Evolutionary conservation across 1,140 invertebrate species (phyloP).

Genomic region (Pogonus chalceus): DNA sequence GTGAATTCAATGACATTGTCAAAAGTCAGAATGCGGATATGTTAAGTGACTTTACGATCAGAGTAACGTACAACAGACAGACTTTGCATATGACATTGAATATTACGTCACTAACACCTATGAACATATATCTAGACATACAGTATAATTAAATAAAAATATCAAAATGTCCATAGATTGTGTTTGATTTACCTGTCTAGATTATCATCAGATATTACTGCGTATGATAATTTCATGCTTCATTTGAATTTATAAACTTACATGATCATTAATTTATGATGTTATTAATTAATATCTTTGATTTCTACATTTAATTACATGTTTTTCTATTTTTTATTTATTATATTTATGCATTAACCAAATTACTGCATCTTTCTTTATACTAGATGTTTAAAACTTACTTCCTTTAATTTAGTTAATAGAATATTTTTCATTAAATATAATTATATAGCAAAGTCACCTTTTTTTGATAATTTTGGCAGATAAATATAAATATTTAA

Average conservation of each 20-base stretch:
- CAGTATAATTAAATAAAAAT: background rate
- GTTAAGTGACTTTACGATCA: background rate
- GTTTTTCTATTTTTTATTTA: too few species aligned
- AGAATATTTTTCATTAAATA: too few species aligned
- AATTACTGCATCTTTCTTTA: too few species aligned
- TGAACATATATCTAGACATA: background rate
- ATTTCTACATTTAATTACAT: too few species aligned
- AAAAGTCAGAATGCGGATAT: background rate
- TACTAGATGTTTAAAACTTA: too few species aligned
- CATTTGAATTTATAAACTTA: background rate
- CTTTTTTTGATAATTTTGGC: too few species aligned
- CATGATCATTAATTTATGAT: background rate
- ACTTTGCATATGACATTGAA: background rate
- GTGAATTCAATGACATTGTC: background rate
- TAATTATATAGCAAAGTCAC: too few species aligned
- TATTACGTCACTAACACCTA: background rate
- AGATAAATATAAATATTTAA: too few species aligned
- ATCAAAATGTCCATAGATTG: background rate
- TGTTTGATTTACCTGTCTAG: background rate
- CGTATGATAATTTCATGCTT: background rate
- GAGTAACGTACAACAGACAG: background rate
- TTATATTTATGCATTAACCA: too few species aligned
- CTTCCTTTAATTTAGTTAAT: too few species aligned
- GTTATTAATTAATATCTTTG: background rate
- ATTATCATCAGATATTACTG: background rate